phyloP scores from a whole-genome alignment of 2,113 vertebrate species.

The Nyctereutes procyonoides region DNA sequence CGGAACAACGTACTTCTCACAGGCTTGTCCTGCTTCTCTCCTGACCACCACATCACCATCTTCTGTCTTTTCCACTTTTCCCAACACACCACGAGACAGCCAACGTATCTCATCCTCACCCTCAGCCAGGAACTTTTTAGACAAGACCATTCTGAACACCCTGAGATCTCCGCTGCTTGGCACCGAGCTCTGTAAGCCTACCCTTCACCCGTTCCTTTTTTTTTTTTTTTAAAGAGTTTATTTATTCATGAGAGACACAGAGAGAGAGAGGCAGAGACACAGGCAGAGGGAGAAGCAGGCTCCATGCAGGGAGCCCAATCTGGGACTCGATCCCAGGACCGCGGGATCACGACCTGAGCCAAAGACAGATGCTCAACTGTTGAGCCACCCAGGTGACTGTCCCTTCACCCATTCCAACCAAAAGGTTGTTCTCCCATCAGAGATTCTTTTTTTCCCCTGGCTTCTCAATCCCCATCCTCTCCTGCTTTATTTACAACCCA shows the following conservation, averaged over 20 bases:
- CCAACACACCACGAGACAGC: not conserved
- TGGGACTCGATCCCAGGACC: no score
- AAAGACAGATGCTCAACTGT: no score
- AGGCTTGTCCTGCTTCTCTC: not conserved
- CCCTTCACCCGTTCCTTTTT: no score
- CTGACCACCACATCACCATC: not conserved
- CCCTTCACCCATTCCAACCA: not conserved
- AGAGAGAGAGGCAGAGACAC: no score
- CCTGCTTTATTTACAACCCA: not conserved
- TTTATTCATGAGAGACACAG: no score
- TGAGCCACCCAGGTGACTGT: no score
- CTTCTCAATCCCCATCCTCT: not conserved
- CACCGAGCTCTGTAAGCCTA: not conserved
- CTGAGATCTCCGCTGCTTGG: not conserved
- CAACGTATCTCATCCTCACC: not conserved
- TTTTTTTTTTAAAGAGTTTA: no score
- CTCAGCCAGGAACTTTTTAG: not conserved
- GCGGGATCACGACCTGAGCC: no score
- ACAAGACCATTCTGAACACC: not conserved
- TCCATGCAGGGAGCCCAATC: no score
- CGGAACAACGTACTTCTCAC: not conserved
- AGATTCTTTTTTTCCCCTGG: not conserved
- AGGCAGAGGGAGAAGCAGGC: no score
- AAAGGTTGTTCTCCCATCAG: not conserved
- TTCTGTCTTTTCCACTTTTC: not conserved